Evolutionary conservation across 2,888 invertebrate species (phyloP).

Genomic region (Tromatobia lineatoria): DNA sequence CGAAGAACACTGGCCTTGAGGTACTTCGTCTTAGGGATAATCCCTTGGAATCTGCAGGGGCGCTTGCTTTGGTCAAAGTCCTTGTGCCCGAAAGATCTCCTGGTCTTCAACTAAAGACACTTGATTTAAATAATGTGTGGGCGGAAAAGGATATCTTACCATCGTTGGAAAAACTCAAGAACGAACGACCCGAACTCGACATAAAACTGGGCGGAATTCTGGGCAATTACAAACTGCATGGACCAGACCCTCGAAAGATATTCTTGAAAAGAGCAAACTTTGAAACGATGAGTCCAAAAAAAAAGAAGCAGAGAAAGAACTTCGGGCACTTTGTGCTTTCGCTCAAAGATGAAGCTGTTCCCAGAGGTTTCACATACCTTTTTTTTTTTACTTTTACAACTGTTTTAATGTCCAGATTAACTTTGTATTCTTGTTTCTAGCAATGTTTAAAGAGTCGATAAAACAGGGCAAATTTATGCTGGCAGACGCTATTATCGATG

Average conservation of each 20-base stretch:
- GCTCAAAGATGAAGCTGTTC: constrained; percentile 79
- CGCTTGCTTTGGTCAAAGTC: constrained; percentile 83
- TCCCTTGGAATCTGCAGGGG: constrained; percentile 85
- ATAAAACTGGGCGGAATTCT: constrained; percentile 85
- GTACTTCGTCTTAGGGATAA: constrained; percentile 86
- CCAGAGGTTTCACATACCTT: constrained; percentile 71
- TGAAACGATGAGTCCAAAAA: constrained; percentile 86
- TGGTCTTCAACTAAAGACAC: constrained; percentile 79
- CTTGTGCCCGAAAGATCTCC: constrained; percentile 78
- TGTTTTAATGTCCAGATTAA: background rate
- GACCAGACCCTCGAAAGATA: constrained; percentile 85
- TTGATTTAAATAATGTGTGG: constrained; percentile 86
- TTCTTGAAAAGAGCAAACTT: constrained; percentile 86
- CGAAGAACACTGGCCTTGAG: constrained; percentile 84
- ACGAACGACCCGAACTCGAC: constrained; percentile 75
- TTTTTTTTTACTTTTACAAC: background rate
- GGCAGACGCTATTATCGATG: constrained; percentile 79
- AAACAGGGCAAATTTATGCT: constrained; percentile 82
- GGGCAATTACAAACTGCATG: constrained; percentile 85
- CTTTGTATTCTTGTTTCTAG: constrained; percentile 70
- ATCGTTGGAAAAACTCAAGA: constrained; percentile 74
- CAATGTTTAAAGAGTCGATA: constrained; percentile 82
- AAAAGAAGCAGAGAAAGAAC: constrained; percentile 82
- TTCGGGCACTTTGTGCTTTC: constrained; percentile 85
- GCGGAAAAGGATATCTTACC: constrained; percentile 84